A percentile compares a stretch with the other conserved stretches of the same genome.
These are phyloP conservation scores for Paradoxurus hermaphroditus DNA, from an alignment of 2,113 vertebrate species.

Conservation along the genomic window DNA sequence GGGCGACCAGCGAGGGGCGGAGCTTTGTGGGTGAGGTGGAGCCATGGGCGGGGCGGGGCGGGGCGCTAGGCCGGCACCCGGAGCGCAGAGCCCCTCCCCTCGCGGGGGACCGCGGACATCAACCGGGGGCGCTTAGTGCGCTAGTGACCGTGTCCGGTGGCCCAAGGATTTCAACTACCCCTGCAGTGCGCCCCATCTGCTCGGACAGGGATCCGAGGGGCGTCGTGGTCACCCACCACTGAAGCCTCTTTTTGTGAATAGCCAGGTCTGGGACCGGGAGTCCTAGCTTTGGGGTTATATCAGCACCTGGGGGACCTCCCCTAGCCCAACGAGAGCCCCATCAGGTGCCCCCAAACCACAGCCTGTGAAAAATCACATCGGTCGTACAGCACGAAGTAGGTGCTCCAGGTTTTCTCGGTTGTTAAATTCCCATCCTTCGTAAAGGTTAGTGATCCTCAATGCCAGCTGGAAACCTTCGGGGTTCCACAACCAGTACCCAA, in stretches of 20 bases:
- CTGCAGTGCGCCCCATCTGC: fast-evolving
- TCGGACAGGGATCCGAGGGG: background rate
- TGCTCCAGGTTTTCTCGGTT: background rate
- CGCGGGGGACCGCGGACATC: fast-evolving
- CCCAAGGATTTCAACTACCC: fast-evolving
- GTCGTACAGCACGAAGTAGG: background rate
- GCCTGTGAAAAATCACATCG: background rate
- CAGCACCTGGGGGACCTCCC: background rate
- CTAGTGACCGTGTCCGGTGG: background rate
- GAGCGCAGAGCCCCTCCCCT: fast-evolving
- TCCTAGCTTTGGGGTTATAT: background rate
- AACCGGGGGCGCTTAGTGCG: constrained; percentile 8
- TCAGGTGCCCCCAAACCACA: background rate
- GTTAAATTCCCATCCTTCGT: background rate
- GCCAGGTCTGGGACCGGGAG: background rate
- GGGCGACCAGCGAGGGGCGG: no score
- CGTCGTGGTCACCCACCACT: background rate
- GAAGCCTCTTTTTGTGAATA: background rate
- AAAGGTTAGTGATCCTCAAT: background rate
- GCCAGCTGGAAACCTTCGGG: background rate
- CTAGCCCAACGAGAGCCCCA: background rate
- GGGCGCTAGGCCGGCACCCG: fast-evolving
- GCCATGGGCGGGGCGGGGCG: background rate
- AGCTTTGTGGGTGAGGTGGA: background rate
- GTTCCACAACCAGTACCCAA: no score